A percentile compares a stretch with the other conserved stretches of the same genome.
Conservation (phyloP, 2,888 invertebrate genomes). For the Calliopum simillimum region DNA sequence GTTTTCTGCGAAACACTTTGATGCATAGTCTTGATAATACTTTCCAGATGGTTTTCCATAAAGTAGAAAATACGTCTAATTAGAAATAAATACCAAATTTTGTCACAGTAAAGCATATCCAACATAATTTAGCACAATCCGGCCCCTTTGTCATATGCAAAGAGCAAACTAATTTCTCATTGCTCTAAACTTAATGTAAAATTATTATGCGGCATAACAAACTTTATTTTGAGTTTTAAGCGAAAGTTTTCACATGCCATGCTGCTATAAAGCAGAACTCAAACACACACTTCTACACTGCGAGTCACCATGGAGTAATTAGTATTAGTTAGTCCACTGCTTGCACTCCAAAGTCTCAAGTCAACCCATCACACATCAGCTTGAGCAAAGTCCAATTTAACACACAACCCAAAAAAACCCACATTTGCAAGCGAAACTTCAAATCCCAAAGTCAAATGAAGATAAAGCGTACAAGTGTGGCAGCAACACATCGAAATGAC, state of each 20-base stretch:
- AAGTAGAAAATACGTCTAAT: not conserved
- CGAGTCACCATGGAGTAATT: slow-evolving; percentile 29
- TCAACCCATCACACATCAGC: not conserved
- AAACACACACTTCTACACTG: not conserved
- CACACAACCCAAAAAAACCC: no score
- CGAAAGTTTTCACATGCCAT: not conserved
- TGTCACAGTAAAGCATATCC: no score
- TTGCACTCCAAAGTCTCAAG: slow-evolving; percentile 13
- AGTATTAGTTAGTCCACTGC: slow-evolving; percentile 27
- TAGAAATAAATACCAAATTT: no score
- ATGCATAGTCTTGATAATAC: no score
- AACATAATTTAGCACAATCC: not conserved
- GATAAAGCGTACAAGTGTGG: no score
- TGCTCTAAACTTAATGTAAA: not conserved
- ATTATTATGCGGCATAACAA: not conserved
- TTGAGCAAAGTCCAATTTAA: no score
- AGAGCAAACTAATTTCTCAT: slow-evolving; percentile 16
- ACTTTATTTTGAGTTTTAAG: not conserved
- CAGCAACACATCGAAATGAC: no score
- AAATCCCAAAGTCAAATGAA: no score
- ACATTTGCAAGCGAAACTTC: no score
- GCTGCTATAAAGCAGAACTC: not conserved
- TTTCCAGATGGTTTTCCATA: not conserved
- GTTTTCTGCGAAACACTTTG: no score
- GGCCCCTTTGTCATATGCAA: not conserved